Evolutionary conservation across 2,113 vertebrate species (phyloP), one percentile per base, ranked within the genome.

Genomic region (Bambusicola thoracicus): DNA sequence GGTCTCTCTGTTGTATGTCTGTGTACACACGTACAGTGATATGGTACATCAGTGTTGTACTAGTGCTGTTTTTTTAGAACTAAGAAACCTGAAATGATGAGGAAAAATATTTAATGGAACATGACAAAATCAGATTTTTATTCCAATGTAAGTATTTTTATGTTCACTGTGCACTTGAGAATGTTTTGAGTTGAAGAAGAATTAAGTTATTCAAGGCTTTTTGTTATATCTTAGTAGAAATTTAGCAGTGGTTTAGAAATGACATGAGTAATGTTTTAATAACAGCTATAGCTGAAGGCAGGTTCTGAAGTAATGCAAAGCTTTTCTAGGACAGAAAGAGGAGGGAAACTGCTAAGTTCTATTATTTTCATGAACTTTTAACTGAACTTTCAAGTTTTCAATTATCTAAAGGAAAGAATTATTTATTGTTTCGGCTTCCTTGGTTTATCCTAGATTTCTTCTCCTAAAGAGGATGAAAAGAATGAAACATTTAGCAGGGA

Each of bases 401-500:
- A 34, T 32, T 20, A 38, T 0, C 16, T 53, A 49, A 69, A 16
- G 19, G 13, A 32, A 56, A 68, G 27, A 51, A 41, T 74, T 72
- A 56, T 20, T 77, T 14, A 4, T 19, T 77, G 2, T 63, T 77
- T 53, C 36, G 5, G 12, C 62, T 94, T 77, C 51, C 55, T 85
- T 82, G 56, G 19, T 92, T 38, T 41, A 11, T 91, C 44, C 36
- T 51, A 98, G 98, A 32, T 98, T 91, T 98, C 97, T 72, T 55
- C 91, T 85, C 87, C 95, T 11, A 96, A 97, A 67, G 89, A 91
- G 15, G 92, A 97, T 2, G 97, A 97, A 17, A 99, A 97, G 90
- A 99, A 99, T 83, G 96, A 96, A 49, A 98, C 97, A 0, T 6
- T 79, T 8, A 21, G 63, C 48, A 96, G 97, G 4, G 97, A 98